Evolutionary conservation across 2,888 invertebrate species (phyloP), one percentile per base, ranked within the genome.

Genomic region (Callosobruchus maculatus): DNA sequence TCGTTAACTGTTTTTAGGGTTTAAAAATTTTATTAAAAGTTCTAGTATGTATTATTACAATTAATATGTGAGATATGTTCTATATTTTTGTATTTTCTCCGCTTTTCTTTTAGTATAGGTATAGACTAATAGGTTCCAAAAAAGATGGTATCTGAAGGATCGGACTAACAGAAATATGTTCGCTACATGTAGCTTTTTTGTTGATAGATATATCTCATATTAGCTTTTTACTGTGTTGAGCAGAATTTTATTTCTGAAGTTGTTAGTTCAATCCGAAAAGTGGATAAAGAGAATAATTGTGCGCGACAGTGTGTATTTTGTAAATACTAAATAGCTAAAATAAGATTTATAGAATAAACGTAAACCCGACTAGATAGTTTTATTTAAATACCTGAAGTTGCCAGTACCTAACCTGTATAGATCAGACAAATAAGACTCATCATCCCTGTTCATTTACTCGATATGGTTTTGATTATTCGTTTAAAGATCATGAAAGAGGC

Each of bases 271-370:
- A 13, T 49, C 49, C 13, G 49, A 49, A 49, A 49, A 49, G 49
- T 49, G 49, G 49, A 49, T 49, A 71, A 70, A 71, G 71, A 72
- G 70, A 71, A 73, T 73, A 78, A 80, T 78, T 82, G 80, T 77
- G 80, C 79, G 77, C 79, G 80, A 81, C 80, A 82, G 82, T 84
- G 84, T 84, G 84, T 84, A 84, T 85, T 85, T 85, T 85, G 84
- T 85, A 85, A 84, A 85, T 85, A 85, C 82, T 84, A 84, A 84
- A 84, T 84, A 84, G 82, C 77, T 83, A 83, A 81, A 80, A 81
- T 82, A 84, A 84, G 82, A 82, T 85, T 85, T 85, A 84, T 84
- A 85, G 83, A 84, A 84, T 83, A 83, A 84, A 82, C 68, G 67
- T 74, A 75, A 72, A 77, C 67, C 72, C 69, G 73, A 73, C 9